Percentiles rank a stretch among this genome's conserved stretches.
phyloP scores from a whole-genome alignment of 2,888 invertebrate genomes.

The Elegia similella region DNA sequence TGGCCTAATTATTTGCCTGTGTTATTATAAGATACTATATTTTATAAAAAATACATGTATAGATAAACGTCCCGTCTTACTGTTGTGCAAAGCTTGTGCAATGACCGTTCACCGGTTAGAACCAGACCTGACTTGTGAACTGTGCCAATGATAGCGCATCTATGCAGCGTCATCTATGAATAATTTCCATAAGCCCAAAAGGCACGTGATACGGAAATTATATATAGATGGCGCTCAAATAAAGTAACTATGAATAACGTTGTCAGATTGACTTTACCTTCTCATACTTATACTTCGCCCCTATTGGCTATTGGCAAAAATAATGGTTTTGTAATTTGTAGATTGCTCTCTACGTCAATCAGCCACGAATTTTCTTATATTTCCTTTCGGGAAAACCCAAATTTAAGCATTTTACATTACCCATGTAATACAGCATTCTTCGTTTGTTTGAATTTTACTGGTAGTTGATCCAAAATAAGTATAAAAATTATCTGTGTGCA shows the following conservation, averaged over 20 bases:
- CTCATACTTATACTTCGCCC: neutral
- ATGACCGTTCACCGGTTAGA: too few relatives aligned
- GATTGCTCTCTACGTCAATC: slow-evolving; percentile 17
- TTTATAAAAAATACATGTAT: too few relatives aligned
- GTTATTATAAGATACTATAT: too few relatives aligned
- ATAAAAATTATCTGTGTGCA: slow-evolving; percentile 70
- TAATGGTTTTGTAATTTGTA: neutral
- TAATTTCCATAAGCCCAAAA: too few relatives aligned
- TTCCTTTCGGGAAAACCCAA: slow-evolving; percentile 42
- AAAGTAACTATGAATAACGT: neutral
- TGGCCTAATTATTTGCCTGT: too few relatives aligned
- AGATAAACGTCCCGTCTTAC: too few relatives aligned
- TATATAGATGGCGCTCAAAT: neutral
- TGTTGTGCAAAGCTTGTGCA: too few relatives aligned
- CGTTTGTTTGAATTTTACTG: slow-evolving; percentile 36
- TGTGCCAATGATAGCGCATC: too few relatives aligned
- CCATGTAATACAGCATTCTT: slow-evolving; percentile 15
- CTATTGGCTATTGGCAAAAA: neutral
- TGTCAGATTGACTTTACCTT: neutral
- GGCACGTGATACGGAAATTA: neutral
- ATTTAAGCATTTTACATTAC: slow-evolving; percentile 17
- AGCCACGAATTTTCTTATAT: slow-evolving; percentile 16
- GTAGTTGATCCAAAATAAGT: slow-evolving; percentile 53
- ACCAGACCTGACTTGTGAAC: too few relatives aligned
- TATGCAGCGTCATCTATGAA: too few relatives aligned